These are phyloP conservation scores for Spisula subtruncata DNA, from an alignment of 2,888 invertebrate genomes.

Conservation along the genomic window DNA sequence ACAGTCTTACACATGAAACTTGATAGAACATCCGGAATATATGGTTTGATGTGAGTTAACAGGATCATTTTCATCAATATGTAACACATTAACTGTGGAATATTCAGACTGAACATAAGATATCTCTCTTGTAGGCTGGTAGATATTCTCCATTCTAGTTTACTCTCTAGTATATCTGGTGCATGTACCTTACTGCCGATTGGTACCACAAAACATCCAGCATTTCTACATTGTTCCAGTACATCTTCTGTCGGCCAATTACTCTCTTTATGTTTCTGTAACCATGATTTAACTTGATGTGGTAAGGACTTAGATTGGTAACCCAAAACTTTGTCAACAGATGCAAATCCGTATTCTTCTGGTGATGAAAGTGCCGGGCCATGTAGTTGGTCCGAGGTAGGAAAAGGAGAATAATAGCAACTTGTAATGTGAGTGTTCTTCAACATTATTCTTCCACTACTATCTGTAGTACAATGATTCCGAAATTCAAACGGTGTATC, in stretches of 20 bases:
- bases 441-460: background rate
- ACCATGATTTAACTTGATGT: background rate
- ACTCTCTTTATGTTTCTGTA: background rate
- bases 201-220: constrained; percentile 26
- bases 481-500: no score
- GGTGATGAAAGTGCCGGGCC: background rate
- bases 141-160: constrained; percentile 30
- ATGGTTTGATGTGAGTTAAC: background rate
- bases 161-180: background rate
- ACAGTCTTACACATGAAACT: constrained; percentile 31
- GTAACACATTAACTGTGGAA: constrained; percentile 1
- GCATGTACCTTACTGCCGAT: background rate
- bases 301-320: background rate
- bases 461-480: background rate
- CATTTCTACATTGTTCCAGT: background rate
- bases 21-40: background rate
- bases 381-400: background rate
- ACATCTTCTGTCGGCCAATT: constrained; percentile 5
- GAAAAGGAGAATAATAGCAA: no score
- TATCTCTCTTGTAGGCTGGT: background rate
- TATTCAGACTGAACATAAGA: background rate
- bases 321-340: background rate
- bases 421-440: background rate
- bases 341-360: background rate
- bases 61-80: constrained; percentile 30